Conservation (phyloP, 2,113 vertebrate genomes). For the Anoura caudifer region DNA sequence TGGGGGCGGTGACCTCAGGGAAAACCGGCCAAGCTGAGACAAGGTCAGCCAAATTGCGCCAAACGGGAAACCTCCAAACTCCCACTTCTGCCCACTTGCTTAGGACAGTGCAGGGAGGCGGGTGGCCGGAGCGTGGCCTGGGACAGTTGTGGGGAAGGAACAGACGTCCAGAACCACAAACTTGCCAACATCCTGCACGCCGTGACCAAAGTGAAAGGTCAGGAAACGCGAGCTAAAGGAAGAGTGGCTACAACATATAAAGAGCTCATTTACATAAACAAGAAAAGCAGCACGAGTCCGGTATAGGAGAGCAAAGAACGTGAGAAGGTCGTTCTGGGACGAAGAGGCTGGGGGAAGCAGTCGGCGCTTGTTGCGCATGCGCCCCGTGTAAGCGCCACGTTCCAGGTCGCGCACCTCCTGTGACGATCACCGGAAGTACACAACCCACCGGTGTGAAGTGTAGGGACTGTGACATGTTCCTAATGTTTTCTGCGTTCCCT, state of each 20-base stretch:
- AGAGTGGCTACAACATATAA: neutral
- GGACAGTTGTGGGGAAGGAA: neutral
- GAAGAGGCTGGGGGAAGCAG: fast-evolving
- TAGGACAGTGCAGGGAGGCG: no score
- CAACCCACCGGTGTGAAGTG: neutral
- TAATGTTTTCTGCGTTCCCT: neutral
- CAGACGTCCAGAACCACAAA: neutral
- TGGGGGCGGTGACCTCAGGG: neutral
- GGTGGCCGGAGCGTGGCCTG: neutral
- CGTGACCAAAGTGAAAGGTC: neutral
- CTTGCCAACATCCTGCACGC: neutral
- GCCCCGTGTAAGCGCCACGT: no score
- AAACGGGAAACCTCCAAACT: neutral
- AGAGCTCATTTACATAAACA: neutral
- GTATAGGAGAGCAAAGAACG: neutral
- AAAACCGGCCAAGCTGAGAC: neutral
- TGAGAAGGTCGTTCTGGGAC: neutral
- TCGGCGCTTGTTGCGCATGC: fast-evolving
- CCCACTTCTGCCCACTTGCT: neutral
- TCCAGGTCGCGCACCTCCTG: neutral
- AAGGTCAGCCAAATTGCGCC: neutral
- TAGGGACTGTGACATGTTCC: neutral
- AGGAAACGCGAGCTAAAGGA: neutral
- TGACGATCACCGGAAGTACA: neutral
- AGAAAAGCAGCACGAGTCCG: neutral